phyloP scores from a whole-genome alignment of 1,140 invertebrate genomes.

The Hycleus phaleratus region DNA sequence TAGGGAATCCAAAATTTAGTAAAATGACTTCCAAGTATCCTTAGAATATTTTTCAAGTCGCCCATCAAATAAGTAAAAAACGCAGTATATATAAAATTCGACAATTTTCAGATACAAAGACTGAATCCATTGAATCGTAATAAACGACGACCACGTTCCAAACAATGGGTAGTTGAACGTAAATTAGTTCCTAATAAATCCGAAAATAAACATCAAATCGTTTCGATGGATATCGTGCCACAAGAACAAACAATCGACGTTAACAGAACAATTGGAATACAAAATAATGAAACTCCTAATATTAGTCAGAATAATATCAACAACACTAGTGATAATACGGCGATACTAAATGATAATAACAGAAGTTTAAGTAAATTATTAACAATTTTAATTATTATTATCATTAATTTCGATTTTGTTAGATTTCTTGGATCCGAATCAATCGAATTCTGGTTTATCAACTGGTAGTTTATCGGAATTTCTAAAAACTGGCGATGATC shows the following conservation, averaged over 20 bases:
- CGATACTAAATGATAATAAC: neutral
- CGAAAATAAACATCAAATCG: constrained; percentile 36
- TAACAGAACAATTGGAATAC: neutral
- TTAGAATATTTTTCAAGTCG: no score
- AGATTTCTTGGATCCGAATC: constrained; percentile 1
- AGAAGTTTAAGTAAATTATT: constrained; percentile 2
- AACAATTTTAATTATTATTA: neutral
- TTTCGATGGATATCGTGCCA: constrained; percentile 40
- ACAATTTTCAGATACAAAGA: constrained; percentile 27
- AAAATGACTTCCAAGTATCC: no score
- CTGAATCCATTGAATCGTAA: constrained; percentile 42
- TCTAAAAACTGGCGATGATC: constrained; percentile 60
- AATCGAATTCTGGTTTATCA: constrained; percentile 20
- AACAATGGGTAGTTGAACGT: constrained; percentile 52
- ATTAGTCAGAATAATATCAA: neutral
- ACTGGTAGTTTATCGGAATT: constrained; percentile 63
- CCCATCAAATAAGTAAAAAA: no score
- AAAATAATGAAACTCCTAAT: neutral
- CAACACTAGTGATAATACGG: neutral
- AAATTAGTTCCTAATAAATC: constrained; percentile 44
- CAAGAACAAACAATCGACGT: constrained; percentile 13
- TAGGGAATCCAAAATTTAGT: no score
- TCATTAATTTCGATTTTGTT: neutral
- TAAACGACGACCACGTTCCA: constrained; percentile 41
- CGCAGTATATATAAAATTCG: neutral